Base-by-base conservation (phyloP, 2,797 vertebrate species). In the Macropodus opercularis region DNA sequence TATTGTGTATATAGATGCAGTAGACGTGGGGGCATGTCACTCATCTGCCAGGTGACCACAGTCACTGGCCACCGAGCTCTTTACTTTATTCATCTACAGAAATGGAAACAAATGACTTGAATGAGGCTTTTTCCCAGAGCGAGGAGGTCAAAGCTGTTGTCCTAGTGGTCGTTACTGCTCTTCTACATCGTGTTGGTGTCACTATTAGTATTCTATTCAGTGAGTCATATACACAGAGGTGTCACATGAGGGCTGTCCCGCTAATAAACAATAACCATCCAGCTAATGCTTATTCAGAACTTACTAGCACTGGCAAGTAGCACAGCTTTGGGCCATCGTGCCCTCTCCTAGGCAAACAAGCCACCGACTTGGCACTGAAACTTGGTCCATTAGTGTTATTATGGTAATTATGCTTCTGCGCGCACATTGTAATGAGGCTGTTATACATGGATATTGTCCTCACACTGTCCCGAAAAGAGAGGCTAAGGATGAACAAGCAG, bases 331-430 rank as follows among this genome's bases (percentile, higher is more conserved):
- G 68, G 68, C 77, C 39, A 3, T 31, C 38, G 23, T 59, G 60
- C 49, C 50, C 66, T 72, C 75, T 76, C 42, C 13, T 58, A 72
- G 66, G 63, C 74, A 80, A 85, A 82, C 75, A 83, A 71, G 44
- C 76, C 49, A 59, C 34, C 63, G 54, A 61, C 52, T 80, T 82
- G 83, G 81, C 81, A 82, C 39, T 58, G 64, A 59, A 72, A 77
- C 72, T 64, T 73, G 59, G 51, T 78, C 71, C 76, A 80, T 85
- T 82, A 86, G 72, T 66, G 69, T 77, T 81, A 80, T 90, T 79
- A 80, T 84, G 70, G 75, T 80, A 82, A 90, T 90, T 79, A 79
- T 70, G 72, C 63, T 59, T 67, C 72, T 72, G 60, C 22, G 17
- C 64, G 63, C 34, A 51, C 34, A 51, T 85, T 65, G 52, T 84